Conservation (phyloP, 2,888 invertebrate species). For the Pyrgus malvae region DNA sequence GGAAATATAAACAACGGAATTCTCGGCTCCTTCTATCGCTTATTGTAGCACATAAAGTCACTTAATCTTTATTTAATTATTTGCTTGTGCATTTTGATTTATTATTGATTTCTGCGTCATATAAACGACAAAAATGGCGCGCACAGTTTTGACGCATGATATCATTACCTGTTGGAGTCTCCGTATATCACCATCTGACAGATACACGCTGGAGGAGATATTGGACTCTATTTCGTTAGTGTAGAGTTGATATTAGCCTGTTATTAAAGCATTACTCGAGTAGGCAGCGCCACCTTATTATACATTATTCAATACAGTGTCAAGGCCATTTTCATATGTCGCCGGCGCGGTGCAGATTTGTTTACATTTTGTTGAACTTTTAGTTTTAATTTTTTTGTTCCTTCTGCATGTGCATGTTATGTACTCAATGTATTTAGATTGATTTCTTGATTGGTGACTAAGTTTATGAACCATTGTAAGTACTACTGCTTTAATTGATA, state of each 20-base stretch:
- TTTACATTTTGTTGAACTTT: neutral
- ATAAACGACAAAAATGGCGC: constrained; percentile 23
- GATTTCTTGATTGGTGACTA: too few relatives aligned
- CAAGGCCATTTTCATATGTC: constrained; percentile 29
- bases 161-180: constrained; percentile 37
- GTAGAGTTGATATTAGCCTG: constrained; percentile 1
- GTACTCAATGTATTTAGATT: too few relatives aligned
- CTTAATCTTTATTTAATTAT: neutral
- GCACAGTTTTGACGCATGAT: constrained; percentile 28
- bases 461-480: too few relatives aligned
- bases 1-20: constrained; percentile 16
- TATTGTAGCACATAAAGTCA: neutral
- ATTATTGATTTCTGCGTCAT: neutral
- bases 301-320: constrained; percentile 25
- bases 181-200: constrained; percentile 36
- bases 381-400: neutral
- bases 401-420: too few relatives aligned
- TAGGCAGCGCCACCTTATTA: constrained; percentile 38
- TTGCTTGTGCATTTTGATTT: neutral
- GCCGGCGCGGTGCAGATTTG: constrained; percentile 8
- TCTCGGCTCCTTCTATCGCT: neutral
- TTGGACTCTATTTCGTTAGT: neutral
- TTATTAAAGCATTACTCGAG: neutral
- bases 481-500: too few relatives aligned
- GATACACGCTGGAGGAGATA: constrained; percentile 13